These are phyloP conservation scores for Typhlichthys subterraneus DNA, from an alignment of 2,797 vertebrate genomes.

Conservation along the genomic window DNA sequence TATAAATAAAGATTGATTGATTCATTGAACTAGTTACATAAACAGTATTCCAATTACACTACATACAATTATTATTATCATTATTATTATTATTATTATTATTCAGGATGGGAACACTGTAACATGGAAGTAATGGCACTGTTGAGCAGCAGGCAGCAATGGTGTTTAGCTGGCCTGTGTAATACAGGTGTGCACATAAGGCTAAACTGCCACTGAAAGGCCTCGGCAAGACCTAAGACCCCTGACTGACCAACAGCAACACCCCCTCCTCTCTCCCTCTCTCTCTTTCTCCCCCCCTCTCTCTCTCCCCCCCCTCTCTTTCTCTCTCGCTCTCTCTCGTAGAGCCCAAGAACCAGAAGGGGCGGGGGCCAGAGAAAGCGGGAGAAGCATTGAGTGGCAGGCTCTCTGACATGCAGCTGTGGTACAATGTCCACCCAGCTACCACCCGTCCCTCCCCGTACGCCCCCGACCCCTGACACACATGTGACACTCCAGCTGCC, in stretches of 20 bases:
- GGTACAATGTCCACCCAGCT: slow-evolving; percentile 83
- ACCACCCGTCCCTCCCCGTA: not conserved
- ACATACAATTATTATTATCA: no score
- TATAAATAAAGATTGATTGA: no score
- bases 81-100: no score
- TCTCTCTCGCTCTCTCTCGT: not conserved
- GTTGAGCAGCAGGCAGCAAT: not conserved
- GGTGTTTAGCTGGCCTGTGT: slow-evolving; percentile 38
- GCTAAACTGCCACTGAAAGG: slow-evolving; percentile 68
- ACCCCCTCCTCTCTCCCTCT: slow-evolving; percentile 10
- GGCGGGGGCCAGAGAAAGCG: slow-evolving; percentile 9
- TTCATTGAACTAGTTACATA: no score
- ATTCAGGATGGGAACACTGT: no score
- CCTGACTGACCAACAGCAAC: slow-evolving; percentile 61
- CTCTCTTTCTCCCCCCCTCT: slow-evolving; percentile 7
- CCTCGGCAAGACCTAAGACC: slow-evolving; percentile 63
- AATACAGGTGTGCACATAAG: slow-evolving; percentile 67
- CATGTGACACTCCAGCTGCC: slow-evolving; percentile 98
- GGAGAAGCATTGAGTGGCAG: slow-evolving; percentile 76
- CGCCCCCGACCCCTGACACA: slow-evolving; percentile 88
- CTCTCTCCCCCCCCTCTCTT: slow-evolving; percentile 3
- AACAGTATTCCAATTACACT: no score
- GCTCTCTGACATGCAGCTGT: slow-evolving; percentile 89
- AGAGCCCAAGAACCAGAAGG: slow-evolving; percentile 20
- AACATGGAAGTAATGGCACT: no score